Evolutionary conservation across 2,797 vertebrate species (phyloP).

Genomic region (Sitta carolinensis): DNA sequence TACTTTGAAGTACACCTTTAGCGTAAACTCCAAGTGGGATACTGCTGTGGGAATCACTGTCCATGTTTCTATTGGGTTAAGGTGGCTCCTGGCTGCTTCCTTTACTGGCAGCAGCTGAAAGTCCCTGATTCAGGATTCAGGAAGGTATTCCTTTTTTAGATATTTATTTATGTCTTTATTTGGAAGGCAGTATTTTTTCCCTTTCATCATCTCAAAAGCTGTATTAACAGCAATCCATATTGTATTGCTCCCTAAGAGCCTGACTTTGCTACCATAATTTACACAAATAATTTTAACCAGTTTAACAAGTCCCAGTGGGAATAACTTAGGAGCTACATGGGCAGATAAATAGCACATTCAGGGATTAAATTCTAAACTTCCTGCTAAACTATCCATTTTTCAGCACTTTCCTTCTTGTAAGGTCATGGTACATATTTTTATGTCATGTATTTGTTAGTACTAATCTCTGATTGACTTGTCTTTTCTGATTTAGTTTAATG

Average conservation of each 20-base stretch:
- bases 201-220: neutral
- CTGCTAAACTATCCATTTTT: neutral
- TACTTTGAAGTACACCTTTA: neutral
- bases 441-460: neutral
- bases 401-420: neutral
- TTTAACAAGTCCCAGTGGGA: constrained; percentile 34
- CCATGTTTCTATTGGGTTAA: neutral
- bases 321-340: constrained; percentile 2
- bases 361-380: constrained; percentile 9
- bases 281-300: constrained; percentile 23
- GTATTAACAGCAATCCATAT: neutral
- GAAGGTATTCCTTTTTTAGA: neutral
- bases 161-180: neutral
- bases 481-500: neutral
- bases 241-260: neutral
- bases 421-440: neutral
- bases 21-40: neutral
- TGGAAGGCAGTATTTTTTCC: neutral
- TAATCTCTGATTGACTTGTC: neutral
- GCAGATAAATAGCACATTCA: neutral
- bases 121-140: neutral
- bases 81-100: neutral
- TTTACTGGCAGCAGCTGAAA: neutral
- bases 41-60: rapidly evolving
- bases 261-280: neutral